These are phyloP conservation scores for Ochotona princeps DNA, from an alignment of 2,113 vertebrate genomes.

Conservation along the genomic window DNA sequence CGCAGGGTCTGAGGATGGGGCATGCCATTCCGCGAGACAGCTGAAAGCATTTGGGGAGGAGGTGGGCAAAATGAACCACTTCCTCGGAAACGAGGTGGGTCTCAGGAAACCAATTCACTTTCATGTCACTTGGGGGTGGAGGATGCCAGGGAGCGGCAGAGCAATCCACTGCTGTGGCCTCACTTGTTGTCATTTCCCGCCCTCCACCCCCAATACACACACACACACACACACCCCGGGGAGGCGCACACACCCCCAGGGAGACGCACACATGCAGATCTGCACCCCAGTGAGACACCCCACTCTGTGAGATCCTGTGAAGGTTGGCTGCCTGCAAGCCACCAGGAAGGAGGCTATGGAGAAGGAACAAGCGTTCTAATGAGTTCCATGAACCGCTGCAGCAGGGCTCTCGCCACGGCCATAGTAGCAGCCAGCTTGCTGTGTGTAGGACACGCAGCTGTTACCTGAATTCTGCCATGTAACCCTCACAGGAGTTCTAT, in stretches of 20 bases:
- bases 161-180: neutral
- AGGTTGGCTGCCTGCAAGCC: no score
- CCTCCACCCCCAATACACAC: no score
- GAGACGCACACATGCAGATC: neutral
- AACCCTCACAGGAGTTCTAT: neutral
- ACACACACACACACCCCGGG: no score
- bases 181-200: neutral
- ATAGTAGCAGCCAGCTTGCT: accelerated
- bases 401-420: no score
- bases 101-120: neutral
- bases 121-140: neutral
- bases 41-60: constrained; percentile 25
- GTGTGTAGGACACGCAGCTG: no score
- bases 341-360: neutral
- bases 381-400: neutral
- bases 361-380: neutral
- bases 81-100: constrained; percentile 67
- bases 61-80: constrained; percentile 62
- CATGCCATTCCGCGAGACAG: neutral
- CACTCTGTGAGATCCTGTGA: no score
- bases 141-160: neutral
- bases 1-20: neutral
- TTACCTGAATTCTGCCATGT: neutral
- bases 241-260: no score
- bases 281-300: neutral